Evolutionary conservation across 2,113 vertebrate species (phyloP).

Genomic region (Hippolais icterina): DNA sequence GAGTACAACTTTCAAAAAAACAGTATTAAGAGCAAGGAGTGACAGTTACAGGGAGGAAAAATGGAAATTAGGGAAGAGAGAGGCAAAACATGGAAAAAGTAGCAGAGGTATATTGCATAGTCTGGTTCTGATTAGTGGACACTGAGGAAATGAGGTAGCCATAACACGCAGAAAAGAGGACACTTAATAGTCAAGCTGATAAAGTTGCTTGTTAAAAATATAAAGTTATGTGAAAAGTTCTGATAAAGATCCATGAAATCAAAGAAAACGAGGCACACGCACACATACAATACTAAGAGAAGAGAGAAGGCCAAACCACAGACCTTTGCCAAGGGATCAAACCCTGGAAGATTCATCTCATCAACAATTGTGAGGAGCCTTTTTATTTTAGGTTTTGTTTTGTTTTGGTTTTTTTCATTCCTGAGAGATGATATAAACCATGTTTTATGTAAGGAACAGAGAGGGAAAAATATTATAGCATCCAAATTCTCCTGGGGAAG

Average conservation of each 20-base stretch:
- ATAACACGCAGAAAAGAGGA: background rate
- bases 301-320: conserved; percentile 13
- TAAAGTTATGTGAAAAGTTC: background rate
- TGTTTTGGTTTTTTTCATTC: background rate
- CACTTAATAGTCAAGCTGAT: background rate
- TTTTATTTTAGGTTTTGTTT: conserved; percentile 44
- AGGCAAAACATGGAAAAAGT: background rate
- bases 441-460: background rate
- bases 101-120: background rate
- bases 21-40: background rate
- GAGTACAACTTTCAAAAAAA: background rate
- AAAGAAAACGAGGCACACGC: background rate
- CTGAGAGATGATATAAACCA: conserved; percentile 9
- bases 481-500: background rate
- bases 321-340: conserved; percentile 14
- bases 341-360: background rate
- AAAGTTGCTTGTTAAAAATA: background rate
- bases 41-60: background rate
- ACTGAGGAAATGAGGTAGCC: background rate
- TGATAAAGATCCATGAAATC: background rate
- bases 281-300: background rate
- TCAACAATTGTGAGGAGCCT: background rate
- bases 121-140: background rate
- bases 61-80: background rate
- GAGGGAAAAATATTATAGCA: background rate